These are phyloP conservation scores for Lasiurus cinereus DNA, from an alignment of 2,113 vertebrate genomes.

Conservation along the genomic window DNA sequence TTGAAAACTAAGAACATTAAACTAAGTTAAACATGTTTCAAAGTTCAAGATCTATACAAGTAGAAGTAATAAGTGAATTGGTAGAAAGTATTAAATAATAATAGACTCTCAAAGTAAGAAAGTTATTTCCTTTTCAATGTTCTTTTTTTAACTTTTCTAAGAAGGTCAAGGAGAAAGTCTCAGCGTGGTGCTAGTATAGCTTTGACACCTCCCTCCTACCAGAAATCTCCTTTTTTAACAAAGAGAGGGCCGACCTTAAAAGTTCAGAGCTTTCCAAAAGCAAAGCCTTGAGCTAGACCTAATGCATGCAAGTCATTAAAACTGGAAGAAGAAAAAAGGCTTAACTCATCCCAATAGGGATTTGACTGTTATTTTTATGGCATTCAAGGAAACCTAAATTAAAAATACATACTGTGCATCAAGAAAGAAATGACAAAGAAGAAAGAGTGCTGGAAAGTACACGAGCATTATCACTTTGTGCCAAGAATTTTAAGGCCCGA, in stretches of 20 bases:
- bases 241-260: not conserved
- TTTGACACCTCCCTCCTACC: not conserved
- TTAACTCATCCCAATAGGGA: not conserved
- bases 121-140: not conserved
- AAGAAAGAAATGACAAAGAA: not conserved
- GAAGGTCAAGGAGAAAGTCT: slow-evolving; percentile 13
- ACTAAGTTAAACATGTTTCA: not conserved
- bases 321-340: not conserved
- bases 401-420: slow-evolving; percentile 51
- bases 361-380: slow-evolving; percentile 20
- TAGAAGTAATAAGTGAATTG: not conserved
- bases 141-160: slow-evolving; percentile 44
- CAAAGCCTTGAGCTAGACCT: not conserved
- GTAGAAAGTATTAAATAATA: not conserved
- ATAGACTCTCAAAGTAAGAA: not conserved
- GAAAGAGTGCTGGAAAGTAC: not conserved
- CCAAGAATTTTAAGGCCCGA: slow-evolving; percentile 63
- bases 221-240: slow-evolving; percentile 33
- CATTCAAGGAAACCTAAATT: slow-evolving; percentile 25
- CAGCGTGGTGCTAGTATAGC: not conserved
- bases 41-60: not conserved
- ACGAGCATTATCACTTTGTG: not conserved
- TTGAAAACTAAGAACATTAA: slow-evolving; percentile 11
- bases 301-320: not conserved
- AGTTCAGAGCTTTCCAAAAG: not conserved